Percentiles rank a stretch among this genome's conserved stretches.
Evolutionary conservation across 1,140 invertebrate genomes (phyloP).

Genomic region (Mizuhopecten yessoensis): DNA sequence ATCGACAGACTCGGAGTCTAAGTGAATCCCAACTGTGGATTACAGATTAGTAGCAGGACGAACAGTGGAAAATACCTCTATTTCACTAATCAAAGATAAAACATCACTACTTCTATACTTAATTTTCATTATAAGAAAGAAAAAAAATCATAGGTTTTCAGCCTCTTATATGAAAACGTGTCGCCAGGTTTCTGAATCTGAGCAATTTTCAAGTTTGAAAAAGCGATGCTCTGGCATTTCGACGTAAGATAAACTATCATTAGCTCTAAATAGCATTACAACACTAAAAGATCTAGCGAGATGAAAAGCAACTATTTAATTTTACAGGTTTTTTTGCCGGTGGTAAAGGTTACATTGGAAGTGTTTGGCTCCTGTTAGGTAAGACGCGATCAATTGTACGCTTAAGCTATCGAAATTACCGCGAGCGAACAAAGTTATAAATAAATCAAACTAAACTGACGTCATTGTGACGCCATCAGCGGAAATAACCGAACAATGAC

Average conservation of each 20-base stretch:
- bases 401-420: not conserved
- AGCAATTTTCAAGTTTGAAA: not conserved
- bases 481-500: not conserved
- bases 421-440: not conserved
- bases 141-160: not conserved
- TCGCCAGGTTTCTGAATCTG: not conserved
- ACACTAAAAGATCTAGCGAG: not conserved
- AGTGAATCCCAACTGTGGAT: no score
- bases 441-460: not conserved
- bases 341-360: not conserved
- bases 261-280: not conserved
- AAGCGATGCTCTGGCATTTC: not conserved
- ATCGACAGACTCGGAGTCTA: no score
- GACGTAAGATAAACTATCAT: not conserved
- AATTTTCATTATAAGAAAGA: no score
- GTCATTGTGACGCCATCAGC: not conserved
- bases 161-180: not conserved
- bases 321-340: not conserved
- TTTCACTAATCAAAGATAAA: no score
- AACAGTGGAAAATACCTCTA: no score
- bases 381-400: not conserved
- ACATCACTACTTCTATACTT: no score
- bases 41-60: no score
- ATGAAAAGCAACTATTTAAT: slow-evolving; percentile 36
- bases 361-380: not conserved